These are phyloP conservation scores for Oscheius sp. DNA, from an alignment of 2,888 invertebrate species.

Conservation along the genomic window DNA sequence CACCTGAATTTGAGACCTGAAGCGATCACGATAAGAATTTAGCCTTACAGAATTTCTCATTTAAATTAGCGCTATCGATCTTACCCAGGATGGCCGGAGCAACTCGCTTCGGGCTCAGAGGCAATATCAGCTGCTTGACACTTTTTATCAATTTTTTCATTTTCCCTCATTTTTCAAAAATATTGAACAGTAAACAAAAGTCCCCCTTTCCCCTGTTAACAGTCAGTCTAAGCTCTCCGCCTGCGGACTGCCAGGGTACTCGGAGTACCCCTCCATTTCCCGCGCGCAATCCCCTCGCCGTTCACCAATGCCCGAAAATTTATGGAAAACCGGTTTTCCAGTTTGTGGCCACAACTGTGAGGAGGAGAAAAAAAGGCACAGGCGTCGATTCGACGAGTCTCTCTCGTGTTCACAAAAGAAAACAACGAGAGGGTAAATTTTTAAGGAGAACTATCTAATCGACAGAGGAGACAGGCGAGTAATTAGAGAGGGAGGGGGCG, in stretches of 20 bases:
- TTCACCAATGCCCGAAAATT: slow-evolving; percentile 1
- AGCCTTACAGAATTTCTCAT: no score
- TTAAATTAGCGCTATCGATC: no score
- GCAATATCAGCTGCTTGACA: no score
- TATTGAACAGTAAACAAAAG: not conserved
- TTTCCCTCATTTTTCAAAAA: not conserved
- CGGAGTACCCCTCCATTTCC: not conserved
- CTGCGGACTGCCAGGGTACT: not conserved
- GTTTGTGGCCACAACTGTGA: not conserved
- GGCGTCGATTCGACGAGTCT: not conserved
- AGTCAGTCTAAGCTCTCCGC: no score
- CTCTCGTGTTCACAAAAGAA: not conserved
- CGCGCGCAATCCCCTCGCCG: not conserved
- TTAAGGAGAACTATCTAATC: slow-evolving; percentile 1
- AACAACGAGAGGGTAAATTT: not conserved
- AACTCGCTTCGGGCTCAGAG: no score
- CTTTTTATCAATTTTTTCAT: no score
- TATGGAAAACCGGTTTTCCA: slow-evolving; percentile 19
- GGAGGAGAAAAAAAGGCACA: not conserved
- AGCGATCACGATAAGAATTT: no score
- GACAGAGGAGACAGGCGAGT: not conserved
- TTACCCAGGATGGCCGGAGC: no score
- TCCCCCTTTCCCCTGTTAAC: no score
- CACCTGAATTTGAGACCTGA: no score
- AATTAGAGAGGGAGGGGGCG: no score